These are phyloP conservation scores for Drosophila bipectinata DNA, from an alignment of 1,140 invertebrate species.

Conservation along the genomic window DNA sequence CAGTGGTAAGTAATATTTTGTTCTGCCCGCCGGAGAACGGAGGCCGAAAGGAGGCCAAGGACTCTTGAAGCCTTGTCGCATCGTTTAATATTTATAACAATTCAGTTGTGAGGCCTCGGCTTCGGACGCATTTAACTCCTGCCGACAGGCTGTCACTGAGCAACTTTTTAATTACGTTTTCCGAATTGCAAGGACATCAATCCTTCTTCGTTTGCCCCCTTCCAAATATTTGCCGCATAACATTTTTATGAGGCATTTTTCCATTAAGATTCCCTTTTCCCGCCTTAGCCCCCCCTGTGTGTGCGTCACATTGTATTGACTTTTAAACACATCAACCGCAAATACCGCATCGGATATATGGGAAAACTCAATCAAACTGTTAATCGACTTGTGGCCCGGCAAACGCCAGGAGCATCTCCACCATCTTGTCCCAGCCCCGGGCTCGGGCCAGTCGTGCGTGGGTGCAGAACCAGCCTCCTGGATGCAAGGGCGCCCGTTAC, in stretches of 20 bases:
- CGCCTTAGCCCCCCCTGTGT: neutral
- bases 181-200: slow-evolving; percentile 25
- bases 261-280: slow-evolving; percentile 51
- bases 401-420: slow-evolving; percentile 8
- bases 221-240: slow-evolving; percentile 46
- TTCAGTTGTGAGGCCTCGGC: slow-evolving; percentile 45
- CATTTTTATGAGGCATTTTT: slow-evolving; percentile 71
- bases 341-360: slow-evolving; percentile 63
- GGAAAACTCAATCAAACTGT: slow-evolving; percentile 77
- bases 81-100: slow-evolving; percentile 76
- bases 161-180: slow-evolving; percentile 66
- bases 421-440: neutral
- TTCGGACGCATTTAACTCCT: slow-evolving; percentile 51
- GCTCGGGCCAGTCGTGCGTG: slow-evolving; percentile 24
- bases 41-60: slow-evolving; percentile 55
- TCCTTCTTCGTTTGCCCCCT: slow-evolving; percentile 20
- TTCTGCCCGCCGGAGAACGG: neutral
- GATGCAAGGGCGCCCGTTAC: slow-evolving; percentile 15
- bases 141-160: slow-evolving; percentile 29
- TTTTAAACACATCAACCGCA: slow-evolving; percentile 70
- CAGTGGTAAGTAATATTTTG: slow-evolving; percentile 23
- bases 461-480: neutral
- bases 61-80: slow-evolving; percentile 45
- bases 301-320: slow-evolving; percentile 51
- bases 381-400: slow-evolving; percentile 63